These are phyloP conservation scores for Uria aalge DNA, from an alignment of 2,113 vertebrate genomes.

Conservation along the genomic window DNA sequence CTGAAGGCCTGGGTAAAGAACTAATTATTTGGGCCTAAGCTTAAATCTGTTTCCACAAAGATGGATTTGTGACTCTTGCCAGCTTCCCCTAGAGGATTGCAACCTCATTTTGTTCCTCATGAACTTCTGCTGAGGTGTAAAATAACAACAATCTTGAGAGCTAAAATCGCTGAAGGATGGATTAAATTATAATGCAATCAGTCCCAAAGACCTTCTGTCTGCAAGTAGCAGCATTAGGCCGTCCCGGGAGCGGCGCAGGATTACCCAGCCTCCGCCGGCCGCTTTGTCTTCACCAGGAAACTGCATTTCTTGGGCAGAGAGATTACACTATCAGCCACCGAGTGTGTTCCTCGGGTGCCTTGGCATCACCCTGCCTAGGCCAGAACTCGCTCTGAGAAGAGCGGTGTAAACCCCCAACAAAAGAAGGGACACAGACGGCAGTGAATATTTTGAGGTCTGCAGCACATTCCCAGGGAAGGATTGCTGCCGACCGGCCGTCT, in stretches of 20 bases:
- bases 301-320: neutral
- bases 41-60: slow-evolving; percentile 56
- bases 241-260: neutral
- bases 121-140: slow-evolving; percentile 66
- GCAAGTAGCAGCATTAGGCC: neutral
- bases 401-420: neutral
- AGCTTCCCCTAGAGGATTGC: slow-evolving; percentile 45
- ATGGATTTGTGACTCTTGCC: slow-evolving; percentile 59
- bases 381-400: neutral
- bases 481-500: neutral
- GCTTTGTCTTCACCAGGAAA: neutral
- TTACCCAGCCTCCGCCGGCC: rapidly evolving
- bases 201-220: neutral
- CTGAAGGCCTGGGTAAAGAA: slow-evolving; percentile 30
- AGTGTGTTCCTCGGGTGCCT: neutral
- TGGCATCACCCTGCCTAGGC: neutral
- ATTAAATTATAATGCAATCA: slow-evolving; percentile 50
- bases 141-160: slow-evolving; percentile 41
- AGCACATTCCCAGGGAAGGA: neutral
- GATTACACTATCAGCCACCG: neutral
- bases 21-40: slow-evolving; percentile 52
- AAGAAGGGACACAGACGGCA: neutral
- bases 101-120: slow-evolving; percentile 53
- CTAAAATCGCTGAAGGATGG: slow-evolving; percentile 48
- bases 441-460: neutral